These are phyloP conservation scores for Campoletis raptor DNA, from an alignment of 2,888 invertebrate genomes.

Conservation along the genomic window DNA sequence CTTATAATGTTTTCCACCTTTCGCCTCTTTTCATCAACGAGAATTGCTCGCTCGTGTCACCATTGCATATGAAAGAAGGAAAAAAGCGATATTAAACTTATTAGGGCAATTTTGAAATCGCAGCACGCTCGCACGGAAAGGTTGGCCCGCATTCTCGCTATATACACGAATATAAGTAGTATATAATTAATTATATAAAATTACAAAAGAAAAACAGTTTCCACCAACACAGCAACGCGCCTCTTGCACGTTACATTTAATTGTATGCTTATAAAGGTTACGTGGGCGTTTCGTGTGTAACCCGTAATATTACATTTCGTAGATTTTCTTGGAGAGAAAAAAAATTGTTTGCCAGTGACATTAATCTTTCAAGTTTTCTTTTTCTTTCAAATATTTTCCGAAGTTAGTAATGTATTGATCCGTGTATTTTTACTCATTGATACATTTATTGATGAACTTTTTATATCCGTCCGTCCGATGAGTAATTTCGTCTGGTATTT, in stretches of 20 bases:
- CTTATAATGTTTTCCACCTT: constrained; percentile 39
- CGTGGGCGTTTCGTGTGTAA: constrained; percentile 52
- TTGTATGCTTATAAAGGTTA: constrained; percentile 62
- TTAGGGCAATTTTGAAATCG: constrained; percentile 54
- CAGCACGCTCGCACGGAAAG: constrained; percentile 68
- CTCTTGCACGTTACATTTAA: constrained; percentile 59
- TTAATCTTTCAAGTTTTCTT: not conserved
- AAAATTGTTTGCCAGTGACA: constrained; percentile 37
- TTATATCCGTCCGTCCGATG: not conserved
- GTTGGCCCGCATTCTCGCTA: constrained; percentile 60
- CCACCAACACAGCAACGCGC: constrained; percentile 60
- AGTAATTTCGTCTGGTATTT: not conserved
- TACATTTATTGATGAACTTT: not conserved
- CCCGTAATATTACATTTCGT: not conserved
- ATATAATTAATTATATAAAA: constrained; percentile 48
- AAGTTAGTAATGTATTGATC: not conserved
- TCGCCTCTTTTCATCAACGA: not conserved
- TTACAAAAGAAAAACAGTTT: constrained; percentile 12
- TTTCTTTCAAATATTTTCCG: not conserved
- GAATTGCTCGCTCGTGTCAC: constrained; percentile 53
- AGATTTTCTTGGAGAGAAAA: constrained; percentile 34
- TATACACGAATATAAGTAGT: constrained; percentile 16
- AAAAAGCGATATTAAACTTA: constrained; percentile 28
- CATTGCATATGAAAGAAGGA: constrained; percentile 28
- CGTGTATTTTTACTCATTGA: not conserved